Evolutionary conservation across 2,797 vertebrate genomes (phyloP).

Genomic region (Macropodus opercularis): DNA sequence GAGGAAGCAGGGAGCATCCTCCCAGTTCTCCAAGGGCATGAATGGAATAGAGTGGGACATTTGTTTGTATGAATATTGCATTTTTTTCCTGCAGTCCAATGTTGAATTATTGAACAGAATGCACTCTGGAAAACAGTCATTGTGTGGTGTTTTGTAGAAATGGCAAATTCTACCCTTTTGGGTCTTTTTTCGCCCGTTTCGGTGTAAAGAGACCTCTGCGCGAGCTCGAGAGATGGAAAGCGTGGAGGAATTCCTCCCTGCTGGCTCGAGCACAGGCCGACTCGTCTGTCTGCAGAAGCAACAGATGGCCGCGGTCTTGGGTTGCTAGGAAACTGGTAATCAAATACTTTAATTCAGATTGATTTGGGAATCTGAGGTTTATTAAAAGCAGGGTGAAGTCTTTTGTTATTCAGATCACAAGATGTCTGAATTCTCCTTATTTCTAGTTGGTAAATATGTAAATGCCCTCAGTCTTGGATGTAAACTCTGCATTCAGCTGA

Average conservation of each 20-base stretch:
- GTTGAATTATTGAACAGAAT: slow-evolving; percentile 80
- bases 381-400: slow-evolving; percentile 74
- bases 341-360: slow-evolving; percentile 82
- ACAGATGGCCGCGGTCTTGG: slow-evolving; percentile 83
- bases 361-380: slow-evolving; percentile 76
- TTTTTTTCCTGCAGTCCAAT: slow-evolving; percentile 57
- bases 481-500: slow-evolving; percentile 43
- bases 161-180: slow-evolving; percentile 38
- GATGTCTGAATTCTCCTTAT: slow-evolving; percentile 61
- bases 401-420: slow-evolving; percentile 68
- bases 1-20: slow-evolving; percentile 51
- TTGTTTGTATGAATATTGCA: slow-evolving; percentile 78
- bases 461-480: slow-evolving; percentile 37
- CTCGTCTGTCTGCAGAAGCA: slow-evolving; percentile 77
- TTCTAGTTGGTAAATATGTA: slow-evolving; percentile 58
- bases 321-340: slow-evolving; percentile 87
- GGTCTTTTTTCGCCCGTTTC: slow-evolving; percentile 30
- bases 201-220: slow-evolving; percentile 43
- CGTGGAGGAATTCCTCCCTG: slow-evolving; percentile 80
- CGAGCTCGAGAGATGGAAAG: slow-evolving; percentile 54
- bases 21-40: slow-evolving; percentile 40
- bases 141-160: slow-evolving; percentile 49
- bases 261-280: slow-evolving; percentile 62
- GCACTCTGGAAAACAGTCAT: slow-evolving; percentile 73
- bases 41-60: slow-evolving; percentile 67